Conservation (phyloP, 2,113 vertebrate species). For the Bubo bubo region DNA sequence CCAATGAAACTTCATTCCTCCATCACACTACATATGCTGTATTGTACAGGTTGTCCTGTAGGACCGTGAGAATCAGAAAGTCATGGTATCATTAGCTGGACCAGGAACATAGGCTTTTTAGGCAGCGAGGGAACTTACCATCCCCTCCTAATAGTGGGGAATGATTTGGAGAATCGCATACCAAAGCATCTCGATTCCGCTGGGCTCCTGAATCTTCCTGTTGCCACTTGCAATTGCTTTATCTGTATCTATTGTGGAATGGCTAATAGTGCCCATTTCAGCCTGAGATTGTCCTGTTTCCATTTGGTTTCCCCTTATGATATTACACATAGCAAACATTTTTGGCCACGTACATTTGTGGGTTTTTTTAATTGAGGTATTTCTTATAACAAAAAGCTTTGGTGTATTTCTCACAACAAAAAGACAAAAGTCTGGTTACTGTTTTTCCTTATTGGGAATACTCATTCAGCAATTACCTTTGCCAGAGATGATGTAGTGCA, state of each 20-base stretch:
- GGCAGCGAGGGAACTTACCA: neutral
- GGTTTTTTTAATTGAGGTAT: neutral
- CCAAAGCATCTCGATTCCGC: neutral
- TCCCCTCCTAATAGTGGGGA: neutral
- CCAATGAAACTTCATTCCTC: neutral
- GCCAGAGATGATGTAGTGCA: conserved; percentile 56
- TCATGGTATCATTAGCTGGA: neutral
- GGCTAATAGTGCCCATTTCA: neutral
- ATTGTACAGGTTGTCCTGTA: neutral
- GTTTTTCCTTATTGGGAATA: conserved; percentile 8
- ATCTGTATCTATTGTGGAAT: neutral
- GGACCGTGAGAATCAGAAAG: neutral
- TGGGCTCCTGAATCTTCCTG: neutral
- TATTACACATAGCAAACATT: neutral
- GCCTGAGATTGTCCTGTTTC: neutral
- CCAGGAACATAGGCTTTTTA: neutral
- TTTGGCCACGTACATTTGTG: neutral
- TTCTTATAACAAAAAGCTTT: neutral
- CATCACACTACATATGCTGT: neutral
- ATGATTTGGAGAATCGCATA: neutral
- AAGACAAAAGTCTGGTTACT: neutral
- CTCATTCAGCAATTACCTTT: conserved; percentile 39
- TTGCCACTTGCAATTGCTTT: neutral
- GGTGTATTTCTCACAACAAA: neutral
- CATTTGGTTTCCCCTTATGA: neutral